These are phyloP conservation scores for Eubucco bourcierii DNA, from an alignment of 2,113 vertebrate species.

Conservation along the genomic window DNA sequence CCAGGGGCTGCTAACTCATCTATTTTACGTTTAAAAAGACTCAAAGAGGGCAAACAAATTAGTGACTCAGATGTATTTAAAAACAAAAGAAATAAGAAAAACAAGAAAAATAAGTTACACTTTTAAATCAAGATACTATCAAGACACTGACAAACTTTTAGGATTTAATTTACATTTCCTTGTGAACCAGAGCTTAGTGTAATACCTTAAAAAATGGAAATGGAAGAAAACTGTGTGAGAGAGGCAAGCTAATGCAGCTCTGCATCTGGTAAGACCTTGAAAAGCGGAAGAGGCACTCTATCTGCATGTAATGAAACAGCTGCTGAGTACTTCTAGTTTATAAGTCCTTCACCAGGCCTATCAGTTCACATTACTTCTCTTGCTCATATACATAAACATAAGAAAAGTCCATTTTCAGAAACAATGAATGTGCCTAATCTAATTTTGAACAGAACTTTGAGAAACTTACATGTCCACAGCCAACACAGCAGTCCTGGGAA, in stretches of 20 bases:
- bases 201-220: not conserved
- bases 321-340: not conserved
- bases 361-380: not conserved
- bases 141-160: not conserved
- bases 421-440: not conserved
- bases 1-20: conserved; percentile 30
- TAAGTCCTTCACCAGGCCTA: not conserved
- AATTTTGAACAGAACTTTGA: not conserved
- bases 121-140: not conserved
- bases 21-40: not conserved
- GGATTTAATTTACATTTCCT: not conserved
- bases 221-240: not conserved
- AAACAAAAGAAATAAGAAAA: not conserved
- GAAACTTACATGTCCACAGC: not conserved
- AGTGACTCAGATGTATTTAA: conserved; percentile 6
- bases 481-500: not conserved
- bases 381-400: not conserved
- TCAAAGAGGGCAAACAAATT: conserved; percentile 33
- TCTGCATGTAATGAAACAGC: not conserved
- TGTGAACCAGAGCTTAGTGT: not conserved
- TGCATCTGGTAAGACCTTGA: not conserved
- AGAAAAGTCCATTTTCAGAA: not conserved
- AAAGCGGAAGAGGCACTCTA: not conserved
- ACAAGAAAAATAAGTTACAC: not conserved
- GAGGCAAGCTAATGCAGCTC: not conserved